Evolutionary conservation across 2,113 vertebrate genomes (phyloP).

Genomic region (Ariopsis seemanni): DNA sequence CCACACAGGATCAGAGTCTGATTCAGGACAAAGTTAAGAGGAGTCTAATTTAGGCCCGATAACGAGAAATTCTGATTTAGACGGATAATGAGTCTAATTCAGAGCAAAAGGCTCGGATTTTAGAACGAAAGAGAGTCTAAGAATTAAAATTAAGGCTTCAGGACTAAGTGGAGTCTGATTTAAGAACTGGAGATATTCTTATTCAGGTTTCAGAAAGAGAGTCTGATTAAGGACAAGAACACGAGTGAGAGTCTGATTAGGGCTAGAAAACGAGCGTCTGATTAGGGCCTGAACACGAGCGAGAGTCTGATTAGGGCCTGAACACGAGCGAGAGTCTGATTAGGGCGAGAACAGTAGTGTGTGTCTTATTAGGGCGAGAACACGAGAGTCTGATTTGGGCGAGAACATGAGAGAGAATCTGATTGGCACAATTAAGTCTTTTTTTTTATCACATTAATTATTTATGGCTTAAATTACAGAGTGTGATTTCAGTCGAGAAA

Average conservation of each 20-base stretch:
- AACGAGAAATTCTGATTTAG: not conserved
- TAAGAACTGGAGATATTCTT: not conserved
- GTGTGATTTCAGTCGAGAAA: too few species aligned
- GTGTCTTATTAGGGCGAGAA: not conserved
- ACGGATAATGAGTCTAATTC: not conserved
- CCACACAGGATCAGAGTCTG: not conserved
- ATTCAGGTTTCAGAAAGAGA: not conserved
- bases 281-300: not conserved
- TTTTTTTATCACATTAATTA: too few species aligned
- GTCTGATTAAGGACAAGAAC: not conserved
- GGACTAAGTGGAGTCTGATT: not conserved
- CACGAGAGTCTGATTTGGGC: too few species aligned
- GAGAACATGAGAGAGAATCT: too few species aligned
- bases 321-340: too few species aligned
- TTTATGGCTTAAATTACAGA: too few species aligned
- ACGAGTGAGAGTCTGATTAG: not conserved
- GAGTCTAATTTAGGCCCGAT: not conserved
- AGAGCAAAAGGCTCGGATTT: not conserved
- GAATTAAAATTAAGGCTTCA: not conserved
- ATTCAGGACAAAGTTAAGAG: not conserved
- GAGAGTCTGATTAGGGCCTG: not conserved
- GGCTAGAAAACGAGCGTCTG: too few species aligned
- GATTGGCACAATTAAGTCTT: too few species aligned
- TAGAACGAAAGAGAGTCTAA: too few species aligned
- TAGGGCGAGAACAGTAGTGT: too few species aligned